Conservation (phyloP, 2,113 vertebrate species). For the Oostethus manadensis region DNA sequence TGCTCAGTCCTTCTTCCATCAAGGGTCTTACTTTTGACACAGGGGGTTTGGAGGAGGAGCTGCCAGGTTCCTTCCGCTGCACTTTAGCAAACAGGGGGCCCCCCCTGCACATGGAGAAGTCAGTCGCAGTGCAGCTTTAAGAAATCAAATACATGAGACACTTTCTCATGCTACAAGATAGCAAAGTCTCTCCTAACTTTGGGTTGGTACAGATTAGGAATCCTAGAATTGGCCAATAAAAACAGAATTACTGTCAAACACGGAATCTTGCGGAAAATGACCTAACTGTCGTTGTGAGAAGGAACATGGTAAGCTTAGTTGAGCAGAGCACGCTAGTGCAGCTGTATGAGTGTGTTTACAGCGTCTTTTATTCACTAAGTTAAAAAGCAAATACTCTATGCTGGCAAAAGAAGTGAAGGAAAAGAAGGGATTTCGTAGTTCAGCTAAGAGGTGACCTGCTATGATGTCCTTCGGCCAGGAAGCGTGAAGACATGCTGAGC, state of each 20-base stretch:
- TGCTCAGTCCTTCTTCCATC: constrained; percentile 32
- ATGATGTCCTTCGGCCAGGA: constrained; percentile 76
- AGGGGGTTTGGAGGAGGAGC: constrained; percentile 35
- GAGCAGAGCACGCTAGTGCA: too few species aligned
- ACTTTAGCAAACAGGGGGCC: constrained; percentile 29
- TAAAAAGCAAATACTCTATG: too few species aligned
- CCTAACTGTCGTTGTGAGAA: too few species aligned
- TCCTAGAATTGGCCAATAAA: too few species aligned
- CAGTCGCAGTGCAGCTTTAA: background rate
- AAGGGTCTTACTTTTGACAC: constrained; percentile 62
- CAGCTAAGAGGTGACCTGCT: constrained; percentile 51
- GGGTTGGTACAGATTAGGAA: background rate
- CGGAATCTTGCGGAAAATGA: too few species aligned
- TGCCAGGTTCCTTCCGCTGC: constrained; percentile 25
- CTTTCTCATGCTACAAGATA: background rate
- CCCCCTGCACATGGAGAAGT: constrained; percentile 22
- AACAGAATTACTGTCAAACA: too few species aligned
- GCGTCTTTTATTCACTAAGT: too few species aligned
- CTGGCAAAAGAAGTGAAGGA: background rate
- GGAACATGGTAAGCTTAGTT: too few species aligned
- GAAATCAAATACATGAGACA: background rate
- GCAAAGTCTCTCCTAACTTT: background rate
- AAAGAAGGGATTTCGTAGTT: too few species aligned
- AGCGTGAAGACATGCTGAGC: constrained; percentile 83
- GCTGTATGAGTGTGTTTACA: too few species aligned